Evolutionary conservation across 1,140 invertebrate species (phyloP), one percentile per base, ranked within the genome.

Genomic region (Drosophila persimilis): DNA sequence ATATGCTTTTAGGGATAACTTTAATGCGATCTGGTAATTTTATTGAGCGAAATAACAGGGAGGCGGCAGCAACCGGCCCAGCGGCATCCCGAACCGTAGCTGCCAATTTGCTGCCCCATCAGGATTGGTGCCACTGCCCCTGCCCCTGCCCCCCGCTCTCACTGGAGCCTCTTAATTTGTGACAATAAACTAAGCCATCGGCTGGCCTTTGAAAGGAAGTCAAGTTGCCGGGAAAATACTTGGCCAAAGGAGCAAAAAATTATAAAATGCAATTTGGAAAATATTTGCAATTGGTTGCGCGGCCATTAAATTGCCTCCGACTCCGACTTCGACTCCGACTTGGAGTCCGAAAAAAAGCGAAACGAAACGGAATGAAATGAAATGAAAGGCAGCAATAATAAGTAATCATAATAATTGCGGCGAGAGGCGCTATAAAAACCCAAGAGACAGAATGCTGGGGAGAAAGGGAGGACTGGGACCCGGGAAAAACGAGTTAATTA

Each of bases 401-500:
- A 78, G 81, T 85, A 85, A 89, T 88, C 83, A 88, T 88, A 88
- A 88, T 88, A 88, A 88, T 88, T 83, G 72, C 75, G 75, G 59
- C 61, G 75, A 79, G 63, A 89, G 75, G 75, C 26, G 79, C 60
- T 65, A 76, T 88, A 83, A 88, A 88, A 85, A 78, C 24, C 11
- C 31, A 48, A 20, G 22, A 65, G 60, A 64, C 15, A 41, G 4
- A 5, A 50, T 17, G 43, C 31, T 17, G 50, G 17, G 46, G 6
- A 44, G 35, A 53, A 20, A 41, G 50, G 26, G 17, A 31, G 45
- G 63, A 71, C 50, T 5, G 73, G 60, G 44, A 45, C 15, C 45
- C 71, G 69, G 55, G 56, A 51, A 80, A 77, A 80, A 77, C 77
- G 70, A 75, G 75, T 88, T 88, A 88, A 88, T 88, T 88, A 88